phyloP scores from a whole-genome alignment of 2,888 invertebrate species.

The Nomada fucata region DNA sequence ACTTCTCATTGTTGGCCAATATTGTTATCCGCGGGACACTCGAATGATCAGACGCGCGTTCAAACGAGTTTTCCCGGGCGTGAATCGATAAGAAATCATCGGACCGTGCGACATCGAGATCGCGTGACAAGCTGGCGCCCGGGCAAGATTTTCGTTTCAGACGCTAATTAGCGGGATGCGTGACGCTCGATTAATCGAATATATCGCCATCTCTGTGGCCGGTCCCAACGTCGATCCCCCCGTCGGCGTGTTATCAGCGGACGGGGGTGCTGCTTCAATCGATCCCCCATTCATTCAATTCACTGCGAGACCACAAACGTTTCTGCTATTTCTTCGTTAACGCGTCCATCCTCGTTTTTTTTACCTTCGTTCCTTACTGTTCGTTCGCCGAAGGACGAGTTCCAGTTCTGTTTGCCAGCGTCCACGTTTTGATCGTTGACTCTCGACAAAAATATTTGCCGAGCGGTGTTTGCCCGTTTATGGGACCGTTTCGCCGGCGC shows the following conservation, averaged over 20 bases:
- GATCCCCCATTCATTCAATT: neutral
- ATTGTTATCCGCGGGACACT: conserved; percentile 53
- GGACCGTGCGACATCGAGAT: conserved; percentile 51
- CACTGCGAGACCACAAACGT: conserved; percentile 14
- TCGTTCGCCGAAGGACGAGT: neutral
- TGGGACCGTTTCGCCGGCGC: conserved; percentile 24
- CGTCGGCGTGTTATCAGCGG: neutral
- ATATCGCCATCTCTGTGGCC: neutral
- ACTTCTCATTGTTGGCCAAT: conserved; percentile 23
- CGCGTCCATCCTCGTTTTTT: neutral
- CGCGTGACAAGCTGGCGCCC: conserved; percentile 46
- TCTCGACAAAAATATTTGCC: conserved; percentile 42
- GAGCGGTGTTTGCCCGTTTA: conserved; percentile 30
- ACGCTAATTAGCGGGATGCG: conserved; percentile 33
- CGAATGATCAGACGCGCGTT: conserved; percentile 40
- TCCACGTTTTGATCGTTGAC: conserved; percentile 19
- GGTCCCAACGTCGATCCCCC: neutral
- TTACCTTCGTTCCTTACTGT: neutral
- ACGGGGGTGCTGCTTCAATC: neutral
- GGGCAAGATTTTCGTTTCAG: conserved; percentile 49
- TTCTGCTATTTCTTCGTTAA: neutral
- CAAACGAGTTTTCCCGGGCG: conserved; percentile 55
- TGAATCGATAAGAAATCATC: conserved; percentile 60
- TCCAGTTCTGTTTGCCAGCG: neutral
- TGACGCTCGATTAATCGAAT: conserved; percentile 20